Base-by-base conservation (phyloP, 1,140 invertebrate species). In the Trichonephila inaurata region DNA sequence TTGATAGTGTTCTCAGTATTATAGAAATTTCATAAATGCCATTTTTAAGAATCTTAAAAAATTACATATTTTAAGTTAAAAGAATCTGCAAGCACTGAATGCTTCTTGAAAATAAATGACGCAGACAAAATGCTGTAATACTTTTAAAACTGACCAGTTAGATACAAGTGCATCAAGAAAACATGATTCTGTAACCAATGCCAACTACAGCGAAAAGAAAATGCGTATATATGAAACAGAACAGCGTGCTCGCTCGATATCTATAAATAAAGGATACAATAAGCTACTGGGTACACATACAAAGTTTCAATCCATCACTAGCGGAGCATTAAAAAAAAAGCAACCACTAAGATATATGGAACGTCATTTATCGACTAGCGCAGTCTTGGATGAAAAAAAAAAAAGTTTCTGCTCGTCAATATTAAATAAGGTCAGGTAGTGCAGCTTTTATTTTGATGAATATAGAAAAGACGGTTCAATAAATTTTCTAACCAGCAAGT, bases 371-470 rank as follows among this genome's bases (percentile, higher is more conserved):
- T 92, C 77, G 90, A 64, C n/a, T 51, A 44, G 1, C 19, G 28
- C 82, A 92, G n/a, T 88, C 62, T 88, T n/a, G 16, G 28, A 44
- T 82, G n/a, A 64, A 82, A 86, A 77, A 33, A 69, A 69, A 77
- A 77, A 77, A 51, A 10, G 7, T 10, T 0, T 40, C 21, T 16
- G 44, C 16, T 72, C 91, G 61, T 92, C 83, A 87, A 92, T 92
- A 92, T 87, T 92, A 61, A 87, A 92, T 87, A 72, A 72, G 62
- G 91, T 40, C 91, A 87, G 62, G n/a, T 8, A 87, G 69, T 60
- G 40, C 33, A 82, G 60, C 81, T 44, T 28, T 51, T 58, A n/a
- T 85, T 86, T 62, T 33, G 83, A 72, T 87, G 33, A 69, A 87
- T 77, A 60, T 28, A 61, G 21, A 60, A 85, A 77, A 77, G 72